Percentiles rank a stretch among this genome's conserved stretches.
Conservation (phyloP, 2,888 invertebrate genomes). For the Chaetogeoica ovagalla region DNA sequence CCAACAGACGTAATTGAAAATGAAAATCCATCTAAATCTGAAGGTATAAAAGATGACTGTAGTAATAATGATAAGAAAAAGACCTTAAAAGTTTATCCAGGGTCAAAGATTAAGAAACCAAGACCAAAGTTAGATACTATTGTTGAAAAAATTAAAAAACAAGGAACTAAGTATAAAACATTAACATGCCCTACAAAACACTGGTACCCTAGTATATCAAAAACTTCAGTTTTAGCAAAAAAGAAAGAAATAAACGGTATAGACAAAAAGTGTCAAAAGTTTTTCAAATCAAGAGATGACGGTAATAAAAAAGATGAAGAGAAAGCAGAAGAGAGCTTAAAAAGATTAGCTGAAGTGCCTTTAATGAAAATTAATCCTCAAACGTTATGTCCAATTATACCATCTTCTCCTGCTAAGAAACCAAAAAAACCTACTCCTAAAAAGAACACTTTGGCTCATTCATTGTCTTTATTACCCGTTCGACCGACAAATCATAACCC, state of each 20-base stretch:
- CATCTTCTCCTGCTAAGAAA: constrained; percentile 52
- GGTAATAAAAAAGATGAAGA: constrained; percentile 37
- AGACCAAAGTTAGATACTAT: constrained; percentile 43
- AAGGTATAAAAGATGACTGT: not conserved
- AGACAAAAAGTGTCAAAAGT: constrained; percentile 42
- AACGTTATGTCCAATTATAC: constrained; percentile 63
- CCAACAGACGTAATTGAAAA: constrained; percentile 7
- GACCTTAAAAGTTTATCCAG: constrained; percentile 29
- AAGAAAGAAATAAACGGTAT: constrained; percentile 55
- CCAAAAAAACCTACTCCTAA: constrained; percentile 39
- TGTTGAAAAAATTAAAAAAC: constrained; percentile 48
- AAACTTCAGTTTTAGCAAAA: constrained; percentile 57
- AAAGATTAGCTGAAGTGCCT: constrained; percentile 46
- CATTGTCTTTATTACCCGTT: constrained; percentile 40
- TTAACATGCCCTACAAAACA: constrained; percentile 66
- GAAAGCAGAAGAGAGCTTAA: constrained; percentile 37
- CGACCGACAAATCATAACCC: constrained; percentile 48
- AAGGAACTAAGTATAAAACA: constrained; percentile 63
- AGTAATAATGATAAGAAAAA: constrained; percentile 33
- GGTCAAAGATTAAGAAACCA: constrained; percentile 38
- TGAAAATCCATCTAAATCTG: constrained; percentile 15
- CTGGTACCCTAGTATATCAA: constrained; percentile 67
- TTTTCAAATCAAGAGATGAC: constrained; percentile 47
- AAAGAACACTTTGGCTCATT: constrained; percentile 48
- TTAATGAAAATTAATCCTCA: constrained; percentile 65